Base-by-base conservation (phyloP, 2,888 invertebrate species). In the Chironomus riparius region DNA sequence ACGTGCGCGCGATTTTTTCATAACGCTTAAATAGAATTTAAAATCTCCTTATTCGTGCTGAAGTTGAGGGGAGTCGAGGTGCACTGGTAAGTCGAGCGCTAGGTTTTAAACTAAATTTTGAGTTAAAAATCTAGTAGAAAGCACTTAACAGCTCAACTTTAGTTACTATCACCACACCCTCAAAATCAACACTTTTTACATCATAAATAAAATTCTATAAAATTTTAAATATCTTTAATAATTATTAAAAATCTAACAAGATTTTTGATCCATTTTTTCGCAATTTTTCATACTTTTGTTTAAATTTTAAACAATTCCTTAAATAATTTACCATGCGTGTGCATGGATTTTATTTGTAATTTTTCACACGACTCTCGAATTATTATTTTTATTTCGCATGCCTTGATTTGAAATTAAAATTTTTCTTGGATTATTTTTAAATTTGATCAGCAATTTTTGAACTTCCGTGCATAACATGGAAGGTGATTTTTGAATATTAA, bases 231-330 rank as follows among this genome's bases (percentile, higher is more conserved):
- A n/a, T 70, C 48, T 6, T 47, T 48, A 61, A 73, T 28, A 73
- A 28, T 73, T 71, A 50, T 71, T 73, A 61, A 62, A 62, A 73
- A 61, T 73, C 72, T 62, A 73, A 73, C 72, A 73, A 73, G 50
- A 50, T 50, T 71, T 48, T 22, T 15, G 15, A 47, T 68, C 22
- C 38, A 15, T 18, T 47, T 56, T 22, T n/a, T 48, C 56, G 13
- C 48, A 71, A 38, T 38, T 4, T 13, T 28, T 38, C 21, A 28
- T 38, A 48, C 22, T 28, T 18, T 28, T 28, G 62, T 73, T 73
- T 73, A 62, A 62, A 73, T 62, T 62, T 62, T 73, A 73, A 73
- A 62, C 72, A 73, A 21, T 21, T 22, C 12, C 72, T 47, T 70
- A 21, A 47, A 47, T 70, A 48, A 21, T 15, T 70, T 71, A 10